Percentiles rank a stretch among this genome's conserved stretches.
phyloP scores from a whole-genome alignment of 2,888 invertebrate species.

The Heliconius aoede region DNA sequence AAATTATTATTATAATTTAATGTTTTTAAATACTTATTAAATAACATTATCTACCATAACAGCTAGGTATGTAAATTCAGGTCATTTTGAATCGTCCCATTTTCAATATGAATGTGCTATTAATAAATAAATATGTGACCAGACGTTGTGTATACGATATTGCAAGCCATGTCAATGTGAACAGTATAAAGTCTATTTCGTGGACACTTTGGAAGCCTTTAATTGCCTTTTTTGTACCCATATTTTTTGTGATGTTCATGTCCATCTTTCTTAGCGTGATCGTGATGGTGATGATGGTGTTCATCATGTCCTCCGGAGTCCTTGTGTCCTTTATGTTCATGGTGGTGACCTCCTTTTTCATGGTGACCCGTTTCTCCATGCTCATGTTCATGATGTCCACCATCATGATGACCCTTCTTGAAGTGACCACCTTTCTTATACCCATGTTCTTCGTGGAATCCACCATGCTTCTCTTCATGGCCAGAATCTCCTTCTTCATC shows the following conservation, averaged over 20 bases:
- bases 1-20: conserved; percentile 29
- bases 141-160: conserved; percentile 40
- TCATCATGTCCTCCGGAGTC: conserved; percentile 90
- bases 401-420: conserved; percentile 92
- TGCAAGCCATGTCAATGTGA: conserved; percentile 39
- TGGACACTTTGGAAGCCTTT: conserved; percentile 44
- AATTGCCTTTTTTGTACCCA: conserved; percentile 85
- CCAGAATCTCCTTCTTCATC: conserved; percentile 93
- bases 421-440: conserved; percentile 92
- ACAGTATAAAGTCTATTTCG: conserved; percentile 23
- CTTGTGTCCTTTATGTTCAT: conserved; percentile 91
- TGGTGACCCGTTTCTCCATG: conserved; percentile 92
- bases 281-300: conserved; percentile 89
- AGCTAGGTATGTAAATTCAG: conserved; percentile 10
- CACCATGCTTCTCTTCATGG: conserved; percentile 92
- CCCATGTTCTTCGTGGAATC: conserved; percentile 90
- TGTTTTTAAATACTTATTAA: conserved; percentile 38
- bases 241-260: conserved; percentile 91
- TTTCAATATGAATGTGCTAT: conserved; percentile 36
- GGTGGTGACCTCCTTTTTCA: conserved; percentile 91
- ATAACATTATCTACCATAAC: conserved; percentile 14
- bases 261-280: conserved; percentile 91
- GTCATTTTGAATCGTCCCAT: conserved; percentile 6
- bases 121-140: conserved; percentile 50
- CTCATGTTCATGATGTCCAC: conserved; percentile 89